These are phyloP conservation scores for Erebia aethiops DNA, from an alignment of 2,888 invertebrate genomes.

Conservation along the genomic window DNA sequence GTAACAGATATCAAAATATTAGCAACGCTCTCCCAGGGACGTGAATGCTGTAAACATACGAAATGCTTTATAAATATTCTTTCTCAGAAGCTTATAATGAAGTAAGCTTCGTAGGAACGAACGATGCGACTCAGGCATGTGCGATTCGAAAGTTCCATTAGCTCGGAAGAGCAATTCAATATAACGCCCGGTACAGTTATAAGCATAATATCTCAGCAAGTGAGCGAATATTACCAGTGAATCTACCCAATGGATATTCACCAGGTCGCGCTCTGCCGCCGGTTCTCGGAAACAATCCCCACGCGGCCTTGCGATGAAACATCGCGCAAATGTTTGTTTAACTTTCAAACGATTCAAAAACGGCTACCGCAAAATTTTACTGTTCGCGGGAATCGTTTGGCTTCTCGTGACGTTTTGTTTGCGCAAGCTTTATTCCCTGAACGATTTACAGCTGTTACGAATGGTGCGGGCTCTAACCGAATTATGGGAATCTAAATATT, in stretches of 20 bases:
- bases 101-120: constrained; percentile 51
- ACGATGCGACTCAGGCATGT: constrained; percentile 14
- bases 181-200: constrained; percentile 35
- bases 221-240: constrained; percentile 31
- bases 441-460: constrained; percentile 65
- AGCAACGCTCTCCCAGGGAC: constrained; percentile 63
- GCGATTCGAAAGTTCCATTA: constrained; percentile 30
- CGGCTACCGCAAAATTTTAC: constrained; percentile 71
- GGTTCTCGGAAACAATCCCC: constrained; percentile 67
- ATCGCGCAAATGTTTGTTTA: constrained; percentile 74
- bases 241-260: constrained; percentile 49
- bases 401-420: constrained; percentile 67
- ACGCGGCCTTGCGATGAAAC: constrained; percentile 72
- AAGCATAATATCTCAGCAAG: constrained; percentile 38
- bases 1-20: constrained; percentile 63
- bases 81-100: constrained; percentile 62
- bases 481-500: constrained; percentile 53
- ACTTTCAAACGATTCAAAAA: constrained; percentile 71
- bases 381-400: constrained; percentile 64
- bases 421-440: constrained; percentile 64
- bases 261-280: constrained; percentile 50
- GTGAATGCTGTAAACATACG: constrained; percentile 59
- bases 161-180: constrained; percentile 21
- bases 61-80: constrained; percentile 50
- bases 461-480: constrained; percentile 38